These are phyloP conservation scores for Panulirus ornatus DNA, from an alignment of 1,140 invertebrate genomes.

Conservation along the genomic window DNA sequence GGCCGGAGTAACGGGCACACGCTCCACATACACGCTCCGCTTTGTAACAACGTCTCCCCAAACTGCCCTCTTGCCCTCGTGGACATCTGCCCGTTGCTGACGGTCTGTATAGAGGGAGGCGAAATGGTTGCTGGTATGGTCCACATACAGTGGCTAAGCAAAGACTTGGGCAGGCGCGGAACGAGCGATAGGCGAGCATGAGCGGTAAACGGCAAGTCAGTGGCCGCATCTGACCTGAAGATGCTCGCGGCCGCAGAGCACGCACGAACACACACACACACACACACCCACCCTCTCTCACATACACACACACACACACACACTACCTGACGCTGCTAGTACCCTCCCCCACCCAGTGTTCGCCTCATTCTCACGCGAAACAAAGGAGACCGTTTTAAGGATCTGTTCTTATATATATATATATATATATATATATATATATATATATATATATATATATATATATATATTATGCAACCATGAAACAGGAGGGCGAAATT, in stretches of 20 bases:
- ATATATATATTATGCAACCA: too few relatives aligned
- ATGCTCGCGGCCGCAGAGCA: neutral
- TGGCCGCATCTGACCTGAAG: slow-evolving; percentile 38
- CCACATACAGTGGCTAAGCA: neutral
- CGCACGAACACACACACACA: slow-evolving; percentile 9
- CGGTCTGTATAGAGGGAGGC: neutral
- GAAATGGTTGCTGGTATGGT: neutral
- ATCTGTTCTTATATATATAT: too few relatives aligned
- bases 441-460: too few relatives aligned
- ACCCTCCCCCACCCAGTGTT: too few relatives aligned
- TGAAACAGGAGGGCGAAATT: too few relatives aligned
- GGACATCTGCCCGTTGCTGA: neutral
- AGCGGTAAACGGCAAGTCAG: slow-evolving; percentile 11
- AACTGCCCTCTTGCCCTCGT: neutral
- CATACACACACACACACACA: slow-evolving; percentile 10
- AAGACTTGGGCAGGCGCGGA: neutral
- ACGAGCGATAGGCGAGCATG: neutral
- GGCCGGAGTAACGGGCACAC: slow-evolving; percentile 27
- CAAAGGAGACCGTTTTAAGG: too few relatives aligned
- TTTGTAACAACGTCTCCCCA: neutral
- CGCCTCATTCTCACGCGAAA: too few relatives aligned
- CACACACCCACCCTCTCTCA: slow-evolving; percentile 15
- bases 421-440: too few relatives aligned
- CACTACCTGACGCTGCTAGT: too few relatives aligned
- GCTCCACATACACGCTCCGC: slow-evolving; percentile 39